Evolutionary conservation across 2,888 invertebrate genomes (phyloP).

Genomic region (Himalopsyche tibetana): DNA sequence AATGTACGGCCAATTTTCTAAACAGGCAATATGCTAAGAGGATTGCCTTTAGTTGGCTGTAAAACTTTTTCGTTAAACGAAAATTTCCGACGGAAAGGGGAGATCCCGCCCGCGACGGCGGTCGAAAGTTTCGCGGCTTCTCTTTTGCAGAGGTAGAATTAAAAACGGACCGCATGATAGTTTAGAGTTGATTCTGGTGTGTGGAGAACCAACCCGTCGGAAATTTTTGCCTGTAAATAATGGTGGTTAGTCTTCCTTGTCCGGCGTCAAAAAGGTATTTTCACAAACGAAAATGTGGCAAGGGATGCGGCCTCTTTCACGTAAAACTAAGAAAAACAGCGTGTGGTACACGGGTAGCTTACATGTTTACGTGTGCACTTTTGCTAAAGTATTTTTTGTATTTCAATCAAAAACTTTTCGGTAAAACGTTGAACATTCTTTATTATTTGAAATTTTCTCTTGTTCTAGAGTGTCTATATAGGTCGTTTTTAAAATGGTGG

Average conservation of each 20-base stretch:
- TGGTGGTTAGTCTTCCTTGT: conserved; percentile 14
- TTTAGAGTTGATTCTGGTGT: conserved; percentile 51
- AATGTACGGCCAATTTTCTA: conserved; percentile 59
- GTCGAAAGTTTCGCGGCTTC: conserved; percentile 55
- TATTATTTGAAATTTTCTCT: background rate
- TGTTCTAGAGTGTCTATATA: background rate
- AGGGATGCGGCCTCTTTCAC: conserved; percentile 19
- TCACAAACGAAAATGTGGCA: background rate
- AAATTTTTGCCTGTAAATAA: conserved; percentile 37
- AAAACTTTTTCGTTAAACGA: conserved; percentile 58
- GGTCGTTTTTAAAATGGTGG: no score
- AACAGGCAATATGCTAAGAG: conserved; percentile 60
- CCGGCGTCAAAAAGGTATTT: conserved; percentile 38
- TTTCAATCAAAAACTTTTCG: conserved; percentile 33
- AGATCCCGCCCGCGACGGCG: conserved; percentile 14
- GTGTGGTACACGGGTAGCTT: conserved; percentile 14
- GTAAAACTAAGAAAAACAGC: conserved; percentile 41
- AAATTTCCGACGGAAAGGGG: conserved; percentile 49
- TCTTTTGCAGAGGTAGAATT: conserved; percentile 54
- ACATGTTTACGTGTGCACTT: conserved; percentile 31
- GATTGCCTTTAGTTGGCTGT: conserved; percentile 51
- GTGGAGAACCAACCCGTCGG: conserved; percentile 27
- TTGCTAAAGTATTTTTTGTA: conserved; percentile 46
- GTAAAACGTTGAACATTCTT: background rate
- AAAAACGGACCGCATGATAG: conserved; percentile 54